Evolutionary conservation across 2,797 vertebrate genomes (phyloP).

Genomic region (Otus scops): DNA sequence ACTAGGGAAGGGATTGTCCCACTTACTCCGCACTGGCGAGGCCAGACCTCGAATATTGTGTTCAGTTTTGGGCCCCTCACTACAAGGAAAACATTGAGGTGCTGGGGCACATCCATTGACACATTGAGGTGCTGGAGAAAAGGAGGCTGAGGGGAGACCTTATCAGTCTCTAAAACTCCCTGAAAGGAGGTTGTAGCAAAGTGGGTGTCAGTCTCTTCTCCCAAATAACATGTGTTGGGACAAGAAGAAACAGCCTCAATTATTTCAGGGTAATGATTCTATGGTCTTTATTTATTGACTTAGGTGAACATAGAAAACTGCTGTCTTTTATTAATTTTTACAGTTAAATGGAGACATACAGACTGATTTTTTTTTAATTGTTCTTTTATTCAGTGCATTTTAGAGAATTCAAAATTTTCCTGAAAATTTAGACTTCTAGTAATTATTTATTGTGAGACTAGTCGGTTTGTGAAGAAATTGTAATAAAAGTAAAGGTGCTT

Average conservation of each 20-base stretch:
- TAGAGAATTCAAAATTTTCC: not conserved
- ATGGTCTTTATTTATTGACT: not conserved
- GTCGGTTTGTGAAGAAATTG: not conserved
- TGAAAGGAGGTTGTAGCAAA: no score
- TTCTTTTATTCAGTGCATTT: not conserved
- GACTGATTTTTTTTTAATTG: not conserved
- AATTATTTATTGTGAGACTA: not conserved
- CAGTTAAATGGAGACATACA: not conserved
- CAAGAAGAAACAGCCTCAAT: no score
- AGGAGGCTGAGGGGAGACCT: no score
- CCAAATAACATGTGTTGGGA: no score
- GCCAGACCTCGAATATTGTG: not conserved
- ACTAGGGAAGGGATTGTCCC: not conserved
- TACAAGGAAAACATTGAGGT: no score
- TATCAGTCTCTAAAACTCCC: no score
- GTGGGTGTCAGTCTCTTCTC: no score
- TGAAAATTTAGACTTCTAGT: not conserved
- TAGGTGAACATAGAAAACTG: not conserved
- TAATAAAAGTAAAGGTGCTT: not conserved
- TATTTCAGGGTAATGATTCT: not conserved
- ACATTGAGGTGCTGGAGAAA: no score
- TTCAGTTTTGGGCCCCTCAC: no score
- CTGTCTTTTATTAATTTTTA: not conserved
- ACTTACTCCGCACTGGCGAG: not conserved
- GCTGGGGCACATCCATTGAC: no score